Evolutionary conservation across 2,888 invertebrate genomes (phyloP).

Genomic region (Charanyca ferruginea): DNA sequence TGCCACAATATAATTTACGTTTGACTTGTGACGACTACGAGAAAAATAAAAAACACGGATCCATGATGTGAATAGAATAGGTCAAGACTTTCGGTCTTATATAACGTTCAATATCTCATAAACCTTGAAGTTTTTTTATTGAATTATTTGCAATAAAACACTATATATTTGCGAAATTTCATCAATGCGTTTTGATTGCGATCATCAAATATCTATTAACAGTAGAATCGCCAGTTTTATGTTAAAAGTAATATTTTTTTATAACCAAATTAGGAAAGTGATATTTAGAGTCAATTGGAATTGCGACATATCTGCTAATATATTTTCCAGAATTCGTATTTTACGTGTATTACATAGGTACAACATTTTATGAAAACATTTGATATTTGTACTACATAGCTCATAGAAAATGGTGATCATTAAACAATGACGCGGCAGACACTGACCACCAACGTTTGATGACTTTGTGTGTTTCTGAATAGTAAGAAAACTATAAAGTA

Average conservation of each 20-base stretch:
- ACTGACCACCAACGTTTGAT: conserved; percentile 56
- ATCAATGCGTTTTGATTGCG: conserved; percentile 46
- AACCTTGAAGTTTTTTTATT: conserved; percentile 51
- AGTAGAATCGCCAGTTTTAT: conserved; percentile 38
- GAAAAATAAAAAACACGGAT: not conserved
- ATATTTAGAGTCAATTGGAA: conserved; percentile 14
- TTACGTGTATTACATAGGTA: conserved; percentile 13
- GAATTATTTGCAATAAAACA: conserved; percentile 51
- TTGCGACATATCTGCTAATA: not conserved
- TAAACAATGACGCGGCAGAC: conserved; percentile 52
- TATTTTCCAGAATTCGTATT: not conserved
- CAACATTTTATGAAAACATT: conserved; percentile 13
- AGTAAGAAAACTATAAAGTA: conserved; percentile 46
- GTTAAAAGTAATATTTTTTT: conserved; percentile 33
- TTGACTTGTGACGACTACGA: not conserved
- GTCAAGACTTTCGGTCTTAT: not conserved
- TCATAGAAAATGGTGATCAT: conserved; percentile 25
- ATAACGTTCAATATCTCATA: conserved; percentile 20
- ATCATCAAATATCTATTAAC: conserved; percentile 47
- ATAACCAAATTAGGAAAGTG: conserved; percentile 41
- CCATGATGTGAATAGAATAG: not conserved
- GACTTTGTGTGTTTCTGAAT: conserved; percentile 56
- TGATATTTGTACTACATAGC: conserved; percentile 27
- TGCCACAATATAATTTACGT: not conserved
- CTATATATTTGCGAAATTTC: conserved; percentile 50